Conservation (phyloP, 2,797 vertebrate species). For the Decapterus maruadsi region DNA sequence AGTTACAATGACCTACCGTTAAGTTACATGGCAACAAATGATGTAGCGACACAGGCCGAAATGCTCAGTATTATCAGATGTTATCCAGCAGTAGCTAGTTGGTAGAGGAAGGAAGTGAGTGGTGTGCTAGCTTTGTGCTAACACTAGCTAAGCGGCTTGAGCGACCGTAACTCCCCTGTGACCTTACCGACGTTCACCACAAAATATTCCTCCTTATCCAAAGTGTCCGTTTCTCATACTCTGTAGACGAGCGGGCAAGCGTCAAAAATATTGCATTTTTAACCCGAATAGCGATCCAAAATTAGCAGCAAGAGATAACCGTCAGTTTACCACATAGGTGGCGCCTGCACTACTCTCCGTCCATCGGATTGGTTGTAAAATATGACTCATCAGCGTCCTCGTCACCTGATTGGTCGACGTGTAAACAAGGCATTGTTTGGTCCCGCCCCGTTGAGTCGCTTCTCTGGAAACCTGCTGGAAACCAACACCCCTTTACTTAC, state of each 20-base stretch:
- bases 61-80: not conserved
- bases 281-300: not conserved
- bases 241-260: fast-evolving
- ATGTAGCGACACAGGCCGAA: not conserved
- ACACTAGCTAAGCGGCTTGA: slow-evolving; percentile 31
- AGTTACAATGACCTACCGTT: not conserved
- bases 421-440: not conserved
- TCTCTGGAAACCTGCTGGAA: not conserved
- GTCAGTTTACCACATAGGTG: slow-evolving; percentile 21
- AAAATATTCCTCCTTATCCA: slow-evolving; percentile 21
- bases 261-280: slow-evolving; percentile 31
- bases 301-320: slow-evolving; percentile 25
- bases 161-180: not conserved
- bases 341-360: fast-evolving
- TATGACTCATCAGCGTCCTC: fast-evolving
- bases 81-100: slow-evolving; percentile 48
- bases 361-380: slow-evolving; percentile 56
- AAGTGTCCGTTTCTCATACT: slow-evolving; percentile 42
- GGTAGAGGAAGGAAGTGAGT: slow-evolving; percentile 52
- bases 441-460: not conserved
- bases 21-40: not conserved
- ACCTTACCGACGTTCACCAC: slow-evolving; percentile 48
- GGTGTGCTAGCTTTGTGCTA: slow-evolving; percentile 46
- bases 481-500: not conserved
- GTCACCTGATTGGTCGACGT: slow-evolving; percentile 56